A percentile compares a stretch with the other conserved stretches of the same genome.
Conservation (phyloP, 2,797 vertebrate species). For the Megalops cyprinoides region DNA sequence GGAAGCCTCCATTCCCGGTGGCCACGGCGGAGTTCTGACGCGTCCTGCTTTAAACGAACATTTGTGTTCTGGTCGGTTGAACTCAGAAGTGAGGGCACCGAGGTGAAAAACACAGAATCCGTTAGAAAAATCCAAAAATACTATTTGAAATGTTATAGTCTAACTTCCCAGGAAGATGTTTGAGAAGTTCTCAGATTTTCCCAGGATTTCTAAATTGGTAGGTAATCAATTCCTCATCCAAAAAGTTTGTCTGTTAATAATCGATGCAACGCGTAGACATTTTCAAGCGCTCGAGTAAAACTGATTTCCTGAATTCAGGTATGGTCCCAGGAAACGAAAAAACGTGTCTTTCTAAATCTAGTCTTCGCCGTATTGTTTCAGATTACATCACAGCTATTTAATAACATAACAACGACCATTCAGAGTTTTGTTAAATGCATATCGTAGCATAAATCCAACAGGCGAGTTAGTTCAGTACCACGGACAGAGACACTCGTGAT, state of each 20-base stretch:
- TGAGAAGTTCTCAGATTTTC: constrained; percentile 45
- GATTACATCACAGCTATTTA: constrained; percentile 34
- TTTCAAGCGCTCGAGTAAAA: constrained; percentile 46
- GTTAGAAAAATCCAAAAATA: constrained; percentile 54
- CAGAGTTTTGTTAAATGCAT: constrained; percentile 30
- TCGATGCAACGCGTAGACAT: constrained; percentile 50
- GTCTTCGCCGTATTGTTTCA: neutral
- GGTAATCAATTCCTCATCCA: constrained; percentile 55
- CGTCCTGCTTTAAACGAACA: constrained; percentile 72
- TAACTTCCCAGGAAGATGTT: constrained; percentile 40
- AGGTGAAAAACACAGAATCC: constrained; percentile 56
- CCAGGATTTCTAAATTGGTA: constrained; percentile 52
- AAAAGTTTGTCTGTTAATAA: constrained; percentile 42
- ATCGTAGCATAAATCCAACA: constrained; percentile 55
- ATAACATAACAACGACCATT: constrained; percentile 26
- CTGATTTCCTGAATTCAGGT: constrained; percentile 47
- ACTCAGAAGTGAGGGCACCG: constrained; percentile 36
- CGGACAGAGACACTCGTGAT: constrained; percentile 66
- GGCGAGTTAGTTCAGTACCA: constrained; percentile 77
- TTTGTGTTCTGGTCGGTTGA: constrained; percentile 71
- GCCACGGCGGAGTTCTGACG: constrained; percentile 50
- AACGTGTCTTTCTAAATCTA: neutral
- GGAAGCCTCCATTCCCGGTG: constrained; percentile 87
- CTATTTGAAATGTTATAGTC: constrained; percentile 21
- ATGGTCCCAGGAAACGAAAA: neutral